Base-by-base conservation (phyloP, 2,113 vertebrate genomes). In the Rhipidura dahli region DNA sequence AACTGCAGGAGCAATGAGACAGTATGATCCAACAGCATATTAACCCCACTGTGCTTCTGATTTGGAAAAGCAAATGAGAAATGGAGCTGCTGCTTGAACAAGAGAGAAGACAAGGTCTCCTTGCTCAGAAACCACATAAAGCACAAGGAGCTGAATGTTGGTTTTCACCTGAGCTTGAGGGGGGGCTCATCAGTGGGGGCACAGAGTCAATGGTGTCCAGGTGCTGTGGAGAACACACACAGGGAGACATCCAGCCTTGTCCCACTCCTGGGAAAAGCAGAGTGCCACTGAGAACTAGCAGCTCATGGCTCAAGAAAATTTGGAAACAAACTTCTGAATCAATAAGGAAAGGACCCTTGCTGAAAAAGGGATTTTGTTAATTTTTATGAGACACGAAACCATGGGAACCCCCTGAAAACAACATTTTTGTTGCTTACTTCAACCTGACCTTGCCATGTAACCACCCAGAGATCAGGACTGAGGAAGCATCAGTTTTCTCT, bases 101-200 rank as follows among this genome's bases (percentile, higher is more conserved):
- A n/a, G 45, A 77, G 42, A 47, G 89, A 59, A 1, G 0, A 45
- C 21, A 42, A 42, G 64, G 42, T 4, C 22, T 63, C 44, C 50
- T 66, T 1, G 2, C 28, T 53, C 15, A 60, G 44, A 68, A 49
- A 20, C 14, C 54, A 37, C 0, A 0, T 16, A 33, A 50, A 26
- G 9, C 24, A 23, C 3, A 7, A 40, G 11, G 39, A 64, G 27
- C 44, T 65, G 0, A 0, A 1, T 27, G 51, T 0, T 0, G 13
- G 17, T 10, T 61, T 75, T 24, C 69, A 35, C 28, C n/a, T 15
- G 28, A 83, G 54, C 61, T 47, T n/a, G n/a, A n/a, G 30, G 2
- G 3, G 26, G 66, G 7, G 22, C 30, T 57, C 63, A 3, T 2
- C 6, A 2, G 5, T 8, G 54, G 26, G 33, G 57, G 5, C 27